Evolutionary conservation across 2,797 vertebrate species (phyloP).

Genomic region (Alca torda): DNA sequence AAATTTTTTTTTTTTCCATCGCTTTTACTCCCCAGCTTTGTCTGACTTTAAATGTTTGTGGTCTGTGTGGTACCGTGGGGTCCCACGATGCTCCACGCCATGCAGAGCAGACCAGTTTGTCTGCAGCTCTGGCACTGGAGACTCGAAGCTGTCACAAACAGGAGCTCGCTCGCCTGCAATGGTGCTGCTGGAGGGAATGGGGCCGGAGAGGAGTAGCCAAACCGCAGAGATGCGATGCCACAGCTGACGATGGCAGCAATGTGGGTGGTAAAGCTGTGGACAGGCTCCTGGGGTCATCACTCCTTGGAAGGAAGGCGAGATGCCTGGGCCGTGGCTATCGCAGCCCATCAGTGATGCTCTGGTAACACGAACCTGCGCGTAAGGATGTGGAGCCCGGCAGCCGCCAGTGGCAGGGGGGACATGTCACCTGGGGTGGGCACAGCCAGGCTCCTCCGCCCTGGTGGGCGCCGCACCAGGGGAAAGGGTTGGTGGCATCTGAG

Average conservation of each 20-base stretch:
- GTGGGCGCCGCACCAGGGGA: too few relatives aligned
- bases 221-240: fast-evolving
- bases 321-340: fast-evolving
- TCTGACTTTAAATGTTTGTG: not conserved
- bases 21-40: not conserved
- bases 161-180: fast-evolving
- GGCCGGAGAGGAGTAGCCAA: fast-evolving
- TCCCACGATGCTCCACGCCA: fast-evolving
- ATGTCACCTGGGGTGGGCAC: not conserved
- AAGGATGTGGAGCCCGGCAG: not conserved
- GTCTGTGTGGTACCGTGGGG: fast-evolving
- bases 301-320: not conserved
- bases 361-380: not conserved
- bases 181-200: not conserved
- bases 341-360: not conserved
- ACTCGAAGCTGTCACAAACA: not conserved
- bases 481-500: not conserved
- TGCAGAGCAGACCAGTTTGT: not conserved
- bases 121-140: not conserved
- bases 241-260: not conserved
- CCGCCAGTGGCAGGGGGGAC: fast-evolving
- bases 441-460: not conserved
- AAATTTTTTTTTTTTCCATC: not conserved
- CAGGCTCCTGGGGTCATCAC: fast-evolving
- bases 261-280: not conserved